Evolutionary conservation across 2,888 invertebrate genomes (phyloP).

Genomic region (Drosophila ustulata): DNA sequence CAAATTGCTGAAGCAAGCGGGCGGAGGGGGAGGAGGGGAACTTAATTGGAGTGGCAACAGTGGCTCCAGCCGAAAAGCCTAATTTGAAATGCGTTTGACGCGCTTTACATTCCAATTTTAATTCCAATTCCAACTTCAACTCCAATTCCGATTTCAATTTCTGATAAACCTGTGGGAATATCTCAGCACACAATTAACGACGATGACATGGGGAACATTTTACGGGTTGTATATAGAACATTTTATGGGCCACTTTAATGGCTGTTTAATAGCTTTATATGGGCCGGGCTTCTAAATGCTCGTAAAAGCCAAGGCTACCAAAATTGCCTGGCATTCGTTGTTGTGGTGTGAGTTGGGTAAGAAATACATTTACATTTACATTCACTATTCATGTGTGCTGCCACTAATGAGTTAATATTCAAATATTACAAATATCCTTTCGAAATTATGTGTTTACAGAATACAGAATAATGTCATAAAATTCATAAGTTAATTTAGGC

Average conservation of each 20-base stretch:
- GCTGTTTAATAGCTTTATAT: slow-evolving; percentile 68
- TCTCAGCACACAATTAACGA: slow-evolving; percentile 27
- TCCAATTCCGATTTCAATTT: slow-evolving; percentile 12
- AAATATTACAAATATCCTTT: not conserved
- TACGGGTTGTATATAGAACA: slow-evolving; percentile 44
- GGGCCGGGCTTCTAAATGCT: slow-evolving; percentile 42
- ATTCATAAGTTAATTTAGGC: too few species aligned
- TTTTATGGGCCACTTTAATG: slow-evolving; percentile 57
- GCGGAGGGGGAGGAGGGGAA: not conserved
- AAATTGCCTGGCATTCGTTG: slow-evolving; percentile 21
- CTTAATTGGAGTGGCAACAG: slow-evolving; percentile 55
- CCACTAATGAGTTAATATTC: not conserved
- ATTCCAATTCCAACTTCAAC: not conserved
- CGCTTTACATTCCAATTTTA: slow-evolving; percentile 55
- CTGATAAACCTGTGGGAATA: slow-evolving; percentile 43
- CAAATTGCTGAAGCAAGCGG: slow-evolving; percentile 17
- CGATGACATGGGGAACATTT: slow-evolving; percentile 28
- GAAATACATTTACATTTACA: slow-evolving; percentile 1
- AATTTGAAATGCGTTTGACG: slow-evolving; percentile 65
- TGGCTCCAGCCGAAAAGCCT: slow-evolving; percentile 21
- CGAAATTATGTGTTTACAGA: not conserved
- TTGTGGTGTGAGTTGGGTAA: not conserved
- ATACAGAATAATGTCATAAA: too few species aligned
- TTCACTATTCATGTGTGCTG: not conserved
- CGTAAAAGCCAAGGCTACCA: slow-evolving; percentile 35